phyloP scores from a whole-genome alignment of 2,113 vertebrate genomes.

The Siniperca knerii region DNA sequence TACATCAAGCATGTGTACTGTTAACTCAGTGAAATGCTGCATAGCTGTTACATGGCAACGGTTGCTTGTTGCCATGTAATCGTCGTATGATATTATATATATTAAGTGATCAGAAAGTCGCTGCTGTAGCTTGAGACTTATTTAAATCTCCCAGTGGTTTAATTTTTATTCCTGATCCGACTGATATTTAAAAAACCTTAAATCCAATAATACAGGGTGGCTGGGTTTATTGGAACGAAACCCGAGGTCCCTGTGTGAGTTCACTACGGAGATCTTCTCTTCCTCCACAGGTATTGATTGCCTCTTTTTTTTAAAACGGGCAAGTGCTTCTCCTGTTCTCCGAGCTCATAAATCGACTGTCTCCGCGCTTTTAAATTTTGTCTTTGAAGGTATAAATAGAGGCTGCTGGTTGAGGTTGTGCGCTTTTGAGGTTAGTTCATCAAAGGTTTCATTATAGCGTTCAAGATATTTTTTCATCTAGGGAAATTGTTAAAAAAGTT shows the following conservation, averaged over 20 bases:
- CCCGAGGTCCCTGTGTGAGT: not conserved
- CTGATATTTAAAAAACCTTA: not conserved
- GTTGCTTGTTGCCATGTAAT: not conserved
- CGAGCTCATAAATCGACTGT: constrained; percentile 13
- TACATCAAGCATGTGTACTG: constrained; percentile 10
- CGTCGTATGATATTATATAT: not conserved
- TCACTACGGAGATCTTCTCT: not conserved
- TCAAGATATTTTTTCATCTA: not conserved
- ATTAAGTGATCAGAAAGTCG: not conserved
- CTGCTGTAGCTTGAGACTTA: not conserved
- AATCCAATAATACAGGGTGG: not conserved
- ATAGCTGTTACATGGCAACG: not conserved
- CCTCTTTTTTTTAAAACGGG: not conserved
- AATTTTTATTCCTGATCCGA: not conserved
- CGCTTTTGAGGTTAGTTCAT: constrained; percentile 30
- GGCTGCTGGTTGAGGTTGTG: constrained; percentile 13
- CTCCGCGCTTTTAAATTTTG: not conserved
- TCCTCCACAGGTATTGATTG: constrained; percentile 31
- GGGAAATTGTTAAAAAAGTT: not conserved
- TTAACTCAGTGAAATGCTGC: not conserved
- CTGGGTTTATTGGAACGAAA: constrained; percentile 4
- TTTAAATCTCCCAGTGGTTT: not conserved
- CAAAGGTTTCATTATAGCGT: constrained; percentile 39
- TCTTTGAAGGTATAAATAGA: constrained; percentile 51
- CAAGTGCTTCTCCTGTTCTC: not conserved